These are phyloP conservation scores for Ectemnius continuus DNA, from an alignment of 2,888 invertebrate genomes.

Conservation along the genomic window DNA sequence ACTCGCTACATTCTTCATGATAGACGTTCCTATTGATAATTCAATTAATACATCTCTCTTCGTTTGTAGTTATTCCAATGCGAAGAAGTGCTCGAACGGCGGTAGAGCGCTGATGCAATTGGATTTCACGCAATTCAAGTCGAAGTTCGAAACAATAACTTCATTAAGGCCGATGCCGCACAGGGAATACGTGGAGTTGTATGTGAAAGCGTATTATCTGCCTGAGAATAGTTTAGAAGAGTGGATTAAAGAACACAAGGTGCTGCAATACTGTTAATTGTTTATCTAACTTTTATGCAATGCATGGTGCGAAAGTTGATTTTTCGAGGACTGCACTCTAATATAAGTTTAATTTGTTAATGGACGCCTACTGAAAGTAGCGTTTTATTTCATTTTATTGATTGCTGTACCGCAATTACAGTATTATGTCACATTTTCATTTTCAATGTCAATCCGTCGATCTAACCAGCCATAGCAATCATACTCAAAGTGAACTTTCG, in stretches of 20 bases:
- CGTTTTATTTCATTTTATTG: too few relatives aligned
- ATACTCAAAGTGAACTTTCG: too few relatives aligned
- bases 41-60: neutral
- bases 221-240: constrained; percentile 92
- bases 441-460: too few relatives aligned
- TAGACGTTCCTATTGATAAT: constrained; percentile 3
- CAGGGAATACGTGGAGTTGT: constrained; percentile 93
- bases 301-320: neutral
- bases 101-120: constrained; percentile 98
- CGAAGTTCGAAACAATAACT: constrained; percentile 93
- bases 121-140: constrained; percentile 96
- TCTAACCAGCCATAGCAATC: too few relatives aligned
- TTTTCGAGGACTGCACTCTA: too few relatives aligned
- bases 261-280: constrained; percentile 68
- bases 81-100: constrained; percentile 96
- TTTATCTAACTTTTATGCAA: neutral
- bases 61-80: constrained; percentile 86
- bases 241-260: constrained; percentile 91
- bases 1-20: neutral
- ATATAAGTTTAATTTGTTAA: too few relatives aligned
- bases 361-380: too few relatives aligned
- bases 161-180: constrained; percentile 91
- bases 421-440: too few relatives aligned
- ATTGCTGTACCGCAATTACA: too few relatives aligned
- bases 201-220: constrained; percentile 97